phyloP scores from a whole-genome alignment of 37 sponge, comb jelly and placozoan genomes.

The Crambe crambe region DNA sequence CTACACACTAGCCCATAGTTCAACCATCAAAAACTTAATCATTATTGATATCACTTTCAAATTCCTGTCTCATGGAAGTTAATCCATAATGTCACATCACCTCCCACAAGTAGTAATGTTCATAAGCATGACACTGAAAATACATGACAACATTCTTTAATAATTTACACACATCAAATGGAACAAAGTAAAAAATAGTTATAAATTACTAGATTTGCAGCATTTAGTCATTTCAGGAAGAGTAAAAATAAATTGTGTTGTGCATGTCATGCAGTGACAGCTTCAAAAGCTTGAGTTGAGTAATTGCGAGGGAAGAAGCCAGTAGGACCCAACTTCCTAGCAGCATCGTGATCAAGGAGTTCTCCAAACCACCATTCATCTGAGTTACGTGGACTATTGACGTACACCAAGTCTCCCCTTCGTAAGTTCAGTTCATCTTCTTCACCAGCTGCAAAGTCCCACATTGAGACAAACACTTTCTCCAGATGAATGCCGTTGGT shows the following conservation, averaged over 20 bases:
- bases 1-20: too few species aligned
- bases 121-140: background rate
- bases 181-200: too few species aligned
- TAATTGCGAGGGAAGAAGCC: slow-evolving; percentile 70
- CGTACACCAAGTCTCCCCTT: slow-evolving; percentile 82
- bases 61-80: background rate
- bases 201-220: too few species aligned
- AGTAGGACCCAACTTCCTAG: slow-evolving; percentile 12
- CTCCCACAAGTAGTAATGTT: background rate
- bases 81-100: background rate
- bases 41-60: too few species aligned
- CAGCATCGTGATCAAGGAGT: slow-evolving; percentile 38
- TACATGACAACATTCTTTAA: background rate
- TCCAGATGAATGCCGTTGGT: slow-evolving; percentile 51
- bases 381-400: slow-evolving; percentile 30
- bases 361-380: slow-evolving; percentile 86
- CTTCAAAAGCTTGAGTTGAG: slow-evolving; percentile 54
- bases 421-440: slow-evolving; percentile 68
- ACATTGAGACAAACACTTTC: slow-evolving; percentile 77
- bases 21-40: too few species aligned
- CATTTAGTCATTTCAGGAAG: too few species aligned
- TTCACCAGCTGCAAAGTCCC: slow-evolving; percentile 69
- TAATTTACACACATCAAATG: too few species aligned
- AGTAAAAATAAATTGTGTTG: background rate
- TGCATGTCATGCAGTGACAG: slow-evolving; percentile 2